Base-by-base conservation (phyloP, 2,797 vertebrate genomes). In the Notamacropus eugenii region DNA sequence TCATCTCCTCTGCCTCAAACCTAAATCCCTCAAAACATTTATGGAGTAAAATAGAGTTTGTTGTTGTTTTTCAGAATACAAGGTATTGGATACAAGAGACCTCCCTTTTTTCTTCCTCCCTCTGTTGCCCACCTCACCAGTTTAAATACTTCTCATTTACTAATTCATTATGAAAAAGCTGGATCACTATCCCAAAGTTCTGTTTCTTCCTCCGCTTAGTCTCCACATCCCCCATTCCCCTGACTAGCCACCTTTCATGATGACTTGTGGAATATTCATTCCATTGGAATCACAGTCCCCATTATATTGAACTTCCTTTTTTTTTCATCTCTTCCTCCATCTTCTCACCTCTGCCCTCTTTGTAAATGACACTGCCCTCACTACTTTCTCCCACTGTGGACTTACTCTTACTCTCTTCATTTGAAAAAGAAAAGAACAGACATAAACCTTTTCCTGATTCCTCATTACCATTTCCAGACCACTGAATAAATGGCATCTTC, bases 111-210 rank as follows among this genome's bases (percentile, higher is more conserved):
- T 74, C n/a, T 40, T 40, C 67, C 67, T 74, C 8, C 67, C 34
- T n/a, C 4, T 5, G n/a, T 40, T 74, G 34, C 62, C 62, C 62
- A 74, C 58, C 31, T 93, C 91, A 62, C 91, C 58, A 54, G 74
- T n/a, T 92, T 54, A 55, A 96, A 92, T 58, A 27, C 31, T 31
- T 90, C 24, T 31, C 27, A 52, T 96, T 93, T 95, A n/a, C 58
- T 94, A 91, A 95, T 55, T 96, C 9, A 27, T 24, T 11, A 27
- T 54, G 6, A 58, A 94, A 54, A 91, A 4, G 19, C 0, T 4
- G 14, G 3, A 3, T 87, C 55, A 50, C 19, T 57, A 24, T 28
- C 67, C 16, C 34, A 74, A 74, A 74, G 13, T 19, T 8, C 67
- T 22, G 28, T 22, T n/a, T 34, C 62, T 67, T 40, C n/a, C 16